phyloP scores from a whole-genome alignment of 2,797 vertebrate genomes.

The Pseudocheirus occidentalis region DNA sequence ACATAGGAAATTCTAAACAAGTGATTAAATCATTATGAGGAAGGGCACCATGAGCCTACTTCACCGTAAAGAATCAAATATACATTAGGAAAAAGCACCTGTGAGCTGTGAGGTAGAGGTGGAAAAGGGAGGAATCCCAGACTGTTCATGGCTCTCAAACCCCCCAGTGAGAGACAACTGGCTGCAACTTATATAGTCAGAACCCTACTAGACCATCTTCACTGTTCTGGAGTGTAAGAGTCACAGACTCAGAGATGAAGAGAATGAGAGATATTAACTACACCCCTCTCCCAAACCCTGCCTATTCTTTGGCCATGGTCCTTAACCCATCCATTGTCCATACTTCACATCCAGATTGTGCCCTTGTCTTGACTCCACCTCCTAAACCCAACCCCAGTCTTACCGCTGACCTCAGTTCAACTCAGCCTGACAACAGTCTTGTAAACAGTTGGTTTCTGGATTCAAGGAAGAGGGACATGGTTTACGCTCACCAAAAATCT shows the following conservation, averaged over 20 bases:
- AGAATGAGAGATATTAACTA: slow-evolving; percentile 24
- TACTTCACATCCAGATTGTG: not conserved
- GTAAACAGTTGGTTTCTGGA: not conserved
- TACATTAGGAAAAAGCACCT: slow-evolving; percentile 35
- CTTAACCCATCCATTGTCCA: not conserved
- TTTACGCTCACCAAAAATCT: not conserved
- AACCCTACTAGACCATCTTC: not conserved
- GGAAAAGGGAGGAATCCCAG: not conserved
- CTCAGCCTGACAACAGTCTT: not conserved
- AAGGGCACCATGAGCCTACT: slow-evolving; percentile 13
- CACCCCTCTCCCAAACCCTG: not conserved
- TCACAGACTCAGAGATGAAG: not conserved
- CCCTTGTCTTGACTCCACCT: not conserved
- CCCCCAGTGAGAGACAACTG: too few relatives aligned
- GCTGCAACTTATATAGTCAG: not conserved
- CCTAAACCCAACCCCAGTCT: slow-evolving; percentile 3
- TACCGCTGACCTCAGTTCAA: not conserved
- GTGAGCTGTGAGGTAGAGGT: not conserved
- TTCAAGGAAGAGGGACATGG: not conserved
- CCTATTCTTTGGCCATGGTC: rapidly evolving
- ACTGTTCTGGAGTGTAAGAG: not conserved
- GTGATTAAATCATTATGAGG: slow-evolving; percentile 71
- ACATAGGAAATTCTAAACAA: slow-evolving; percentile 77
- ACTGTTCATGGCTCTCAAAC: not conserved
- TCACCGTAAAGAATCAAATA: slow-evolving; percentile 35